Percentiles rank a stretch among this genome's conserved stretches.
Conservation (phyloP, 2,113 vertebrate genomes). For the Cottus gobio region DNA sequence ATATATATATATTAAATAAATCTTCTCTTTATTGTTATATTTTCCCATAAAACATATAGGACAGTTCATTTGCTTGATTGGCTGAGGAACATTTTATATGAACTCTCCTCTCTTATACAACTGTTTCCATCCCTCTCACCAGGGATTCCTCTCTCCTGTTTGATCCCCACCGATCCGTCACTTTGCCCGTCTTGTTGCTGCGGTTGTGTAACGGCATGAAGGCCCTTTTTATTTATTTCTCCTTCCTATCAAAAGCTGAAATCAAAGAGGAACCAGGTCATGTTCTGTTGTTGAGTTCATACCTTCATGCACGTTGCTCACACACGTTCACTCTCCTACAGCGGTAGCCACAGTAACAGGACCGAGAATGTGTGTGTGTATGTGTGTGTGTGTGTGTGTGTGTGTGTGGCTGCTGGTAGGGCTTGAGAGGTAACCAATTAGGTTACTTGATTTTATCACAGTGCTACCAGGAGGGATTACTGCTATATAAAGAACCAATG, state of each 20-base stretch:
- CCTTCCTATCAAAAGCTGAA: conserved; percentile 48
- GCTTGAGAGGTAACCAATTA: conserved; percentile 53
- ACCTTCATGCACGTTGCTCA: conserved; percentile 17
- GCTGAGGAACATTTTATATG: background rate
- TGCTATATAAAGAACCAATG: conserved; percentile 48
- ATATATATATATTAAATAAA: background rate
- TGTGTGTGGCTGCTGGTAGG: conserved; percentile 12
- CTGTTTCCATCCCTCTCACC: conserved; percentile 41
- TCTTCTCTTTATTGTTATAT: background rate
- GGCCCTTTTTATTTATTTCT: conserved; percentile 41
- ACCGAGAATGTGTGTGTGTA: conserved; percentile 40
- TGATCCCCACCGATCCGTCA: conserved; percentile 50
- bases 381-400: conserved; percentile 22
- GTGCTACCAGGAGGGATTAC: conserved; percentile 43
- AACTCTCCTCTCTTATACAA: conserved; percentile 35
- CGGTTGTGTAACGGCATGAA: conserved; percentile 56
- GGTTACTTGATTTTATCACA: conserved; percentile 59
- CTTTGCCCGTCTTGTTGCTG: conserved; percentile 42
- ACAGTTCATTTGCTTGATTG: background rate
- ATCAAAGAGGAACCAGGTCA: conserved; percentile 31
- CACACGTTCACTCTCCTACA: conserved; percentile 14
- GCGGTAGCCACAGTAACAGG: conserved; percentile 62
- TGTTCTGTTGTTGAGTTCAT: conserved; percentile 28
- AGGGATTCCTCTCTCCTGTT: conserved; percentile 28
- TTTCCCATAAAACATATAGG: background rate